Conservation (phyloP, 2,113 vertebrate genomes). For the Xenopus borealis region DNA sequence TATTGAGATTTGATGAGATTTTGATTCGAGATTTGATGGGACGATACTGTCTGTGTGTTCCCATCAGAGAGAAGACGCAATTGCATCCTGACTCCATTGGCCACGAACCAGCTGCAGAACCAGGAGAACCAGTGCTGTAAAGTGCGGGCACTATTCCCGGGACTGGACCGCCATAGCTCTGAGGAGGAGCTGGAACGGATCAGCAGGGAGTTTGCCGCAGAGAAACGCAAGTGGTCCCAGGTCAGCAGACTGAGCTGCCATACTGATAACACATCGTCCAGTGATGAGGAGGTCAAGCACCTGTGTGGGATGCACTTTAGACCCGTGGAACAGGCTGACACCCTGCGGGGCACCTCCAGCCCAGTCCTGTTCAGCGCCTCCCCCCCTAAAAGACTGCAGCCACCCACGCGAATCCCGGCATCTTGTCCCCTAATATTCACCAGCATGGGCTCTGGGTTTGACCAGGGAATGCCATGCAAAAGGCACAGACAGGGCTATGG, state of each 20-base stretch:
- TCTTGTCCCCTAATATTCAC: constrained; percentile 73
- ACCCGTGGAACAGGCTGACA: constrained; percentile 51
- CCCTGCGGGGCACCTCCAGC: constrained; percentile 67
- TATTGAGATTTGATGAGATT: too few relatives aligned
- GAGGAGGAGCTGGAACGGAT: constrained; percentile 88
- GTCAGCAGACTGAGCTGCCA: constrained; percentile 62
- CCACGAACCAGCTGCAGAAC: constrained; percentile 83
- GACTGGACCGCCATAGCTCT: constrained; percentile 81
- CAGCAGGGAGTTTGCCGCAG: constrained; percentile 64
- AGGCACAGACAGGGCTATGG: constrained; percentile 73
- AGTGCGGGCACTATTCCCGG: constrained; percentile 73
- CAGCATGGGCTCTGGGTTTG: constrained; percentile 63
- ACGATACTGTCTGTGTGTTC: constrained; percentile 33
- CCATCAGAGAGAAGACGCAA: constrained; percentile 77
- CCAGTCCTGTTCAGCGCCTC: constrained; percentile 86
- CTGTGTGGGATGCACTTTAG: constrained; percentile 64
- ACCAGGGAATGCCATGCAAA: constrained; percentile 81
- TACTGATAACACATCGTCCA: constrained; percentile 77
- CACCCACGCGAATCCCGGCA: constrained; percentile 65
- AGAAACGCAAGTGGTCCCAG: constrained; percentile 80
- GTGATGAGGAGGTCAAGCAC: constrained; percentile 87
- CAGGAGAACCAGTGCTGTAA: constrained; percentile 77
- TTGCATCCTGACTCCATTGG: constrained; percentile 77
- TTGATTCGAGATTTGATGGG: too few relatives aligned
- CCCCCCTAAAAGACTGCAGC: constrained; percentile 79